Base-by-base conservation (phyloP, 2,113 vertebrate genomes). In the Rhinolophus sinicus region DNA sequence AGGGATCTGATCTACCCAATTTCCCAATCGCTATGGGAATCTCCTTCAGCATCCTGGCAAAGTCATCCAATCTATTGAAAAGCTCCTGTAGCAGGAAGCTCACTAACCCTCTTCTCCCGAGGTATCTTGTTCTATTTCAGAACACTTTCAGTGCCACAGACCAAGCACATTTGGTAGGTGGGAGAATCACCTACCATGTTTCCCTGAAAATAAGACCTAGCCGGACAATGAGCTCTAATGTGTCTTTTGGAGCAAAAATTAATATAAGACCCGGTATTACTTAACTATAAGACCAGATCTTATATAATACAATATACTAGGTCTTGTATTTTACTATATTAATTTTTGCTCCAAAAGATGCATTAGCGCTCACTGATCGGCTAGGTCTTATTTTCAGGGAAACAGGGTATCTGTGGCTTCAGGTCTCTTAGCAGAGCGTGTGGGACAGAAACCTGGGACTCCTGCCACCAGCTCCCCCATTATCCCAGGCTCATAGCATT, bases 401-500 rank as follows among this genome's bases (percentile, higher is more conserved):
- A 44, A 44, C 40, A 44, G 40, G 40, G 40, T 44, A 33, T 22
- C 10, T 1, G 15, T 13, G 77, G 35, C 67, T 65, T 58, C 4
- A 2, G 30, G 44, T 4, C 44, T 58, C 35, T 33, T 19, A 28
- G 50, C 12, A 64, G 56, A 11, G 26, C 7, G 3, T 8, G 21
- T 7, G 58, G 35, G 64, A 14, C 56, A 38, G 54, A 52, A 38
- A 40, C 19, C 38, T 0, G 7, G n/a, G 82, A 28, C 56, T 22
- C 50, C n/a, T 2, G 8, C 12, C 35, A 7, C 22, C 14, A 24
- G 47, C 54, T 14, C 50, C 52, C 35, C 60, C 19, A 12, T 28
- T 26, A 47, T 10, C 33, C 24, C 81, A 64, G 0, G 21, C 10
- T 18, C 18, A 5, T 3, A 8, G 56, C 7, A 15, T 5, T 0